Evolutionary conservation across 2,797 vertebrate species (phyloP), one percentile per base, ranked within the genome.

Genomic region (Lemur catta): DNA sequence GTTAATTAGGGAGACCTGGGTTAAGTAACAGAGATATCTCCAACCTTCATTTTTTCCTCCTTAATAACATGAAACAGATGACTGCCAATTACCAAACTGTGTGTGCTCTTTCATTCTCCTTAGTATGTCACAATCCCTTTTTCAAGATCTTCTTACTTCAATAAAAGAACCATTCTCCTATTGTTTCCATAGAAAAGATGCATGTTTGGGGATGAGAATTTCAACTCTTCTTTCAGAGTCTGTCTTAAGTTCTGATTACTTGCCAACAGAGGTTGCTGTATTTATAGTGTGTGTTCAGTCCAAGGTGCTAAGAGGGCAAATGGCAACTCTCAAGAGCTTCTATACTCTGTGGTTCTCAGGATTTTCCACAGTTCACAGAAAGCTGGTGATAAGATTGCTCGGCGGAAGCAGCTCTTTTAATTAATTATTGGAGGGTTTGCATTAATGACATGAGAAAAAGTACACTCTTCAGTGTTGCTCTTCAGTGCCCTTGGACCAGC

Each of bases 371-470:
- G 79, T 74, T 71, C 95, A 95, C 93, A 82, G 82, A 86, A 76
- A 95, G 26, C n/a, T 94, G 1, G 41, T 63, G 71, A 88, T 95
- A 69, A 61, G 38, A 89, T 94, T 95, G 57, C 57, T 93, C 81
- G 6, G 41, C 82, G 78, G 75, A 91, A 72, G 20, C 30, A 93
- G 59, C 41, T 79, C 46, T 82, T 95, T 96, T 93, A 94, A 96
- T 96, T 93, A 93, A 96, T 96, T 93, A 86, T 10, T 93, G 72
- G 24, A 55, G 69, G 90, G 93, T 97, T 97, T 96, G 78, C 92
- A 95, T 93, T 89, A 94, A 96, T 94, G 65, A 59, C 30, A 59
- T 3, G 41, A 9, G 78, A 0, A 0, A 74, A 86, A 74, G 0
- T 61, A 75, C 18, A 46, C 22, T 67, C 76, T 92, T 85, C 94